A percentile compares a stretch with the other conserved stretches of the same genome.
phyloP scores from a whole-genome alignment of 1,140 invertebrate species.

The Trichonephila clavata region DNA sequence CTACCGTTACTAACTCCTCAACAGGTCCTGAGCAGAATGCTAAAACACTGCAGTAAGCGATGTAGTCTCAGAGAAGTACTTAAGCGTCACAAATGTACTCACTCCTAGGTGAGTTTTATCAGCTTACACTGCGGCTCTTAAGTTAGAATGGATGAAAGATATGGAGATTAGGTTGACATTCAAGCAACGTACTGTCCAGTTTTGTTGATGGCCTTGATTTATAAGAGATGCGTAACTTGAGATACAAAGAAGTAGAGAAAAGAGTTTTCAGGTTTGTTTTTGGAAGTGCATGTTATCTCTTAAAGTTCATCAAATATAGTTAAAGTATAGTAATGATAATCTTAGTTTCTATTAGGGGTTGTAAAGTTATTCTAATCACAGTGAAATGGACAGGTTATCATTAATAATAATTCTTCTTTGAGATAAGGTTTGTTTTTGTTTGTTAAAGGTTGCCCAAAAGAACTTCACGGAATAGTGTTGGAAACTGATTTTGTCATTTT shows the following conservation, averaged over 20 bases:
- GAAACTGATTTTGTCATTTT: too few relatives aligned
- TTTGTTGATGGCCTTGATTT: conserved; percentile 62
- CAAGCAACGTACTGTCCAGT: neutral
- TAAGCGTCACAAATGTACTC: conserved; percentile 25
- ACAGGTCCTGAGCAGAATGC: conserved; percentile 42
- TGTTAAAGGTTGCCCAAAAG: too few relatives aligned
- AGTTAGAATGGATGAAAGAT: conserved; percentile 16
- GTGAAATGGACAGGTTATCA: too few relatives aligned
- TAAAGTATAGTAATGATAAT: too few relatives aligned
- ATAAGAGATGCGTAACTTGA: neutral
- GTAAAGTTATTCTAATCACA: too few relatives aligned
- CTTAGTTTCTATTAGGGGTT: too few relatives aligned
- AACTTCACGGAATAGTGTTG: too few relatives aligned
- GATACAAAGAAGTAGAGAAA: conserved; percentile 7
- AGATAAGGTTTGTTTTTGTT: too few relatives aligned
- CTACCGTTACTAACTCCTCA: conserved; percentile 19
- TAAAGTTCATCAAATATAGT: too few relatives aligned
- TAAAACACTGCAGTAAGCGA: neutral
- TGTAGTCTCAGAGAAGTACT: neutral
- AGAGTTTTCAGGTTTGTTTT: neutral
- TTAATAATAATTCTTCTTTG: too few relatives aligned
- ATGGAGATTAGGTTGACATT: conserved; percentile 43
- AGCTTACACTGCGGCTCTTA: neutral
- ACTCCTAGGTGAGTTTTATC: conserved; percentile 21
- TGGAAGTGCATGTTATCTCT: too few relatives aligned